phyloP scores from a whole-genome alignment of 2,888 invertebrate species.

The Timema podura region DNA sequence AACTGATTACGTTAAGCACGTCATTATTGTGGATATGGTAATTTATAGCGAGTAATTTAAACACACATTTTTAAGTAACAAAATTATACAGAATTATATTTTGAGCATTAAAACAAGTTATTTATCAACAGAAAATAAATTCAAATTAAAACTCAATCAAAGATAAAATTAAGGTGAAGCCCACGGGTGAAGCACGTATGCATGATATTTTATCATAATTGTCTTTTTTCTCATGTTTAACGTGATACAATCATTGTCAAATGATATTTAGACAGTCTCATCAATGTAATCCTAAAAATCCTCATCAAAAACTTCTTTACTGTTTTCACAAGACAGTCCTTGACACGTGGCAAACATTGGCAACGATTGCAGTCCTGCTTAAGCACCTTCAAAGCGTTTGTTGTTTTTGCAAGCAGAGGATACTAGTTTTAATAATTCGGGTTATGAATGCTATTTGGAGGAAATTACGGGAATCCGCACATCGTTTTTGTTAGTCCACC shows the following conservation, averaged over 20 bases:
- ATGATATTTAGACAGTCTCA: neutral
- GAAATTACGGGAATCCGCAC: neutral
- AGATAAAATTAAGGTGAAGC: neutral
- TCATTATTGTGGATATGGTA: neutral
- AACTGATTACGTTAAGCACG: neutral
- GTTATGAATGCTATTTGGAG: neutral
- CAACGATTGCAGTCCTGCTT: neutral
- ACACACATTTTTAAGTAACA: too few relatives aligned
- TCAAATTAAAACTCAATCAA: neutral
- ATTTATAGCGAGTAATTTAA: too few relatives aligned
- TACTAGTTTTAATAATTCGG: conserved; percentile 8
- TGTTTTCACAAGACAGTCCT: neutral
- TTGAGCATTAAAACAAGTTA: neutral
- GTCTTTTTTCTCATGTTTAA: too few relatives aligned
- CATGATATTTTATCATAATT: too few relatives aligned
- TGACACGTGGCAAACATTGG: neutral
- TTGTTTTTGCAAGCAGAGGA: neutral
- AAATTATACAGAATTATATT: too few relatives aligned
- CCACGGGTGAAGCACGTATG: too few relatives aligned
- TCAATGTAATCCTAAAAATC: neutral
- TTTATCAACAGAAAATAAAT: neutral
- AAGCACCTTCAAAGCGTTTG: neutral
- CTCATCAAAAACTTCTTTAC: neutral
- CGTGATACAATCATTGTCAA: too few relatives aligned
- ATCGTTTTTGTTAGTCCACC: neutral